phyloP scores from a whole-genome alignment of 2,888 invertebrate species.

The Cheilosia pagana region DNA sequence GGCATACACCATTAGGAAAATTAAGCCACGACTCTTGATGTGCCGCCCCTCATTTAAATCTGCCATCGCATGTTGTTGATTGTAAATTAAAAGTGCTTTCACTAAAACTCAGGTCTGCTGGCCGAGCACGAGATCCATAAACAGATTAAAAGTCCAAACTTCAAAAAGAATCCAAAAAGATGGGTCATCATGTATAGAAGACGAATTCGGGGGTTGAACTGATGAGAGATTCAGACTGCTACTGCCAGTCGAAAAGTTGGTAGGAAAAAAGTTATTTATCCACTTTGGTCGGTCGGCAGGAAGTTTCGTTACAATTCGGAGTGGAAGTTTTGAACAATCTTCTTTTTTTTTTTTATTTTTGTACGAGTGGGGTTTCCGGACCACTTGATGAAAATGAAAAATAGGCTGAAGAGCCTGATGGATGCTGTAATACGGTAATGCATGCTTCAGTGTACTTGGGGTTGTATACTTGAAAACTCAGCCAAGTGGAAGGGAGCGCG shows the following conservation, averaged over 20 bases:
- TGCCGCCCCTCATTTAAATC: conserved; percentile 33
- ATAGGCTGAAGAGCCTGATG: conserved; percentile 72
- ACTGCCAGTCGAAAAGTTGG: conserved; percentile 44
- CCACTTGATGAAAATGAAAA: conserved; percentile 75
- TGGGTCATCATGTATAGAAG: background rate
- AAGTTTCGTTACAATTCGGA: conserved; percentile 70
- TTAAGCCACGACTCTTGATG: conserved; percentile 40
- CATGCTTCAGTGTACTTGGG: conserved; percentile 67
- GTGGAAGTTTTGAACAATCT: conserved; percentile 23
- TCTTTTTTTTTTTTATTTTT: conserved; percentile 25
- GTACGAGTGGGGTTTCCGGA: conserved; percentile 63
- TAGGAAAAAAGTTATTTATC: conserved; percentile 56
- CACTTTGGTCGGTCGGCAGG: conserved; percentile 39
- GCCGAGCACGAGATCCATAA: conserved; percentile 58
- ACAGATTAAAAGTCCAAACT: conserved; percentile 72
- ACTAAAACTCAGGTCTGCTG: conserved; percentile 33
- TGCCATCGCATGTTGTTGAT: conserved; percentile 57
- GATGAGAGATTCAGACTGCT: conserved; percentile 14
- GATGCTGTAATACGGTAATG: conserved; percentile 72
- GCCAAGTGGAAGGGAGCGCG: conserved; percentile 60
- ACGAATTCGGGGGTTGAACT: conserved; percentile 33
- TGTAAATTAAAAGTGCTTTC: conserved; percentile 71
- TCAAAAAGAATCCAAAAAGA: conserved; percentile 64
- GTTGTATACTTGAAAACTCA: conserved; percentile 59
- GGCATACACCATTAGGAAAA: conserved; percentile 72